phyloP scores from a whole-genome alignment of 1,140 invertebrate species.

The Mercenaria mercenaria region DNA sequence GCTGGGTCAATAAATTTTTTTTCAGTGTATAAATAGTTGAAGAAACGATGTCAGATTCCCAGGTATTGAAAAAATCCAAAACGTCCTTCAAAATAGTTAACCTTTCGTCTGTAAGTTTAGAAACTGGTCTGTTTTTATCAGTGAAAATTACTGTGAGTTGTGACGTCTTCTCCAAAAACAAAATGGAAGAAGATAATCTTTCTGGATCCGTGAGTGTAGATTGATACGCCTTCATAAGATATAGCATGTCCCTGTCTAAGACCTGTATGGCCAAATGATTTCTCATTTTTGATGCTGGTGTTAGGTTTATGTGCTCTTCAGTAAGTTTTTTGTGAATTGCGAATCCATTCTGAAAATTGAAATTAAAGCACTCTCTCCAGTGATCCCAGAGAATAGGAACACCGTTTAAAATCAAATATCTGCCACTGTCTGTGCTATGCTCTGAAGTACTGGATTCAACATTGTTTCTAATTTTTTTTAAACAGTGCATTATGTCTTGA shows the following conservation, averaged over 20 bases:
- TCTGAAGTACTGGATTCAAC: background rate
- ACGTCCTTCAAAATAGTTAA: background rate
- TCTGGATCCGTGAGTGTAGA: slow-evolving; percentile 51
- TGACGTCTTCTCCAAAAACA: slow-evolving; percentile 8
- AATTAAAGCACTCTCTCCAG: slow-evolving; percentile 7
- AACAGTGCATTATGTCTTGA: slow-evolving; percentile 60
- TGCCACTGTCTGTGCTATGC: background rate
- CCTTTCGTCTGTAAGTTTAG: background rate
- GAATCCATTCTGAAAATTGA: slow-evolving; percentile 41
- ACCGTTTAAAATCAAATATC: background rate
- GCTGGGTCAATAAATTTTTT: slow-evolving; percentile 37
- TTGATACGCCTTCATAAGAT: slow-evolving; percentile 36
- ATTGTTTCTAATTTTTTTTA: slow-evolving; percentile 63
- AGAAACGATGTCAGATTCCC: background rate
- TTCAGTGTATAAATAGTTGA: background rate
- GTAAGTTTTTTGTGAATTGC: background rate
- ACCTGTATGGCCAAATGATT: background rate
- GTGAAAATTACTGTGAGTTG: background rate
- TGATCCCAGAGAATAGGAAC: background rate
- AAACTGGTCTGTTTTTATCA: slow-evolving; percentile 9
- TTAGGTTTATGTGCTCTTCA: background rate
- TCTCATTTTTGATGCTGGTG: background rate
- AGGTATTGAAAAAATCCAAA: slow-evolving; percentile 12
- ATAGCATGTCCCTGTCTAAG: background rate
- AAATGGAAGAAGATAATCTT: slow-evolving; percentile 24